phyloP scores from a whole-genome alignment of 2,888 invertebrate species.

The Liopterus haemorrhoidalis region DNA sequence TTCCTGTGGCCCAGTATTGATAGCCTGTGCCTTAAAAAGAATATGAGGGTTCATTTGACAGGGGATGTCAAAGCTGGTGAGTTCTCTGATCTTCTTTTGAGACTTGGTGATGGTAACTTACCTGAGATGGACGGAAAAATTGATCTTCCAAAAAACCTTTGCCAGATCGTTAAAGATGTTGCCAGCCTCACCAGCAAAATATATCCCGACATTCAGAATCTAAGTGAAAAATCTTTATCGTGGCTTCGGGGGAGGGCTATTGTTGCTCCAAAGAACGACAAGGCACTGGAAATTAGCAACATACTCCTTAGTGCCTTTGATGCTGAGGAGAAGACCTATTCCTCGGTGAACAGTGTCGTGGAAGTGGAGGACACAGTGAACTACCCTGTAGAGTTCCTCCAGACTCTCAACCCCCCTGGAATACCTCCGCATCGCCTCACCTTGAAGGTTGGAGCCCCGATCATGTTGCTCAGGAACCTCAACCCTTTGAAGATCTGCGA shows the following conservation, averaged over 20 bases:
- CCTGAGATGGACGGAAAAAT: no score
- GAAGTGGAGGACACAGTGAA: constrained; percentile 15
- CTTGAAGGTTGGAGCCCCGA: constrained; percentile 27
- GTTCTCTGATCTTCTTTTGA: neutral
- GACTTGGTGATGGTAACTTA: neutral
- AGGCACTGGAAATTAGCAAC: no score
- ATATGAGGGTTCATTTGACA: constrained; percentile 3
- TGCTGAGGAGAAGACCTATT: constrained; percentile 12
- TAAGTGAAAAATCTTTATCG: no score
- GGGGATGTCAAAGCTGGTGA: no score
- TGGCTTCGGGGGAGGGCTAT: no score
- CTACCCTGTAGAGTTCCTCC: constrained; percentile 24
- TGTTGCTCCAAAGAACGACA: no score
- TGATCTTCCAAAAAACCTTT: no score
- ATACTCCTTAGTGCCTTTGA: no score
- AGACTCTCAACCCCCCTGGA: constrained; percentile 25
- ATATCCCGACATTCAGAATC: no score
- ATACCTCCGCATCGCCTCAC: constrained; percentile 26
- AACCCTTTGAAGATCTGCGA: constrained; percentile 32
- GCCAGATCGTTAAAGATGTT: no score
- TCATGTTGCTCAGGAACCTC: constrained; percentile 32
- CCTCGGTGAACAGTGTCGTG: constrained; percentile 19
- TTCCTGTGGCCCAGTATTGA: constrained; percentile 11
- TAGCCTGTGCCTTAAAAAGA: neutral
- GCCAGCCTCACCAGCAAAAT: no score